Percentiles rank a stretch among this genome's conserved stretches.
These are phyloP conservation scores for Latrodectus geometricus DNA, from an alignment of 1,140 invertebrate species.

Conservation along the genomic window DNA sequence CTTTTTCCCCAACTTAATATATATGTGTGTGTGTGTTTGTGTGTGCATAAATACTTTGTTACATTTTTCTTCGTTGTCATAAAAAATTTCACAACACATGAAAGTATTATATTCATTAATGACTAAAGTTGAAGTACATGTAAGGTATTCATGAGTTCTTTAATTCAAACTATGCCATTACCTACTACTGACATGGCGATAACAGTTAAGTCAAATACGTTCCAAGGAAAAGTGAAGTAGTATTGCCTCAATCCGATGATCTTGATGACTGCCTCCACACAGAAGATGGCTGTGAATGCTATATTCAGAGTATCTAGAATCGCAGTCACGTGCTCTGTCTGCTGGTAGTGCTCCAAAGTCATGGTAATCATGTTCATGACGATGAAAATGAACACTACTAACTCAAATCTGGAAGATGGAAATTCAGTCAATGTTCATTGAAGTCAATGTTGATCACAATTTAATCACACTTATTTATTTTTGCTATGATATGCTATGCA, in stretches of 20 bases:
- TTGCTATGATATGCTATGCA: too few relatives aligned
- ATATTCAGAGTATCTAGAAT: constrained; percentile 92
- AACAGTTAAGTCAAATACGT: constrained; percentile 98
- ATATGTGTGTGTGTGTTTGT: too few relatives aligned
- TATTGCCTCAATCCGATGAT: constrained; percentile 95
- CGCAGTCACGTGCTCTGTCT: constrained; percentile 82
- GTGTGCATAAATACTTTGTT: too few relatives aligned
- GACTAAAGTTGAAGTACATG: too few relatives aligned
- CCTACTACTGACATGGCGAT: constrained; percentile 97
- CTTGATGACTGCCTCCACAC: constrained; percentile 96
- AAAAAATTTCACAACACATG: too few relatives aligned
- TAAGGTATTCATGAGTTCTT: too few relatives aligned
- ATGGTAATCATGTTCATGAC: constrained; percentile 98
- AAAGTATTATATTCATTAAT: too few relatives aligned
- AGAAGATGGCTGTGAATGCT: constrained; percentile 98
- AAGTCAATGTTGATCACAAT: too few relatives aligned
- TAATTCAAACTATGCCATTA: constrained; percentile 66
- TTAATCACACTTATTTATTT: too few relatives aligned
- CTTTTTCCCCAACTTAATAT: too few relatives aligned
- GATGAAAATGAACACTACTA: constrained; percentile 99
- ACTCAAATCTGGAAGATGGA: constrained; percentile 86
- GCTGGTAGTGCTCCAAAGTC: constrained; percentile 96
- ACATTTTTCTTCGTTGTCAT: too few relatives aligned
- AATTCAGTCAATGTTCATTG: too few relatives aligned
- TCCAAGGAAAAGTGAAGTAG: constrained; percentile 99